phyloP scores from a whole-genome alignment of 2,113 vertebrate genomes.

The Hypocryptadius cinnamomeus region DNA sequence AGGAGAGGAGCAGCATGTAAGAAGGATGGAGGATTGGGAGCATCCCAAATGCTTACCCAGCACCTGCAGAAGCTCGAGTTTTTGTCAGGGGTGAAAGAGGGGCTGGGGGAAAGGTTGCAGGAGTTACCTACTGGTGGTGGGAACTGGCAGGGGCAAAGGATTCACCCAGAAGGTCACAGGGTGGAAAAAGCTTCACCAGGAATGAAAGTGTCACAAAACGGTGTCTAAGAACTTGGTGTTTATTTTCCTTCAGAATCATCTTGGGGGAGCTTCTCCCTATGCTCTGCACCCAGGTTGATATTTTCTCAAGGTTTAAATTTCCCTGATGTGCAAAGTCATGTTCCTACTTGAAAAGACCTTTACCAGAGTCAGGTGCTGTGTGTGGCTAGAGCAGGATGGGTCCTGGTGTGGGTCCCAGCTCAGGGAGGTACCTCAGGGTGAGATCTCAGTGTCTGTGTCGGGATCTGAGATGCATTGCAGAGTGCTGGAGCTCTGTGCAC shows the following conservation, averaged over 20 bases:
- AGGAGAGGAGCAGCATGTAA: background rate
- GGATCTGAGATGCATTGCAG: rapidly evolving
- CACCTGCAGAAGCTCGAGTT: background rate
- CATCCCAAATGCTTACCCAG: background rate
- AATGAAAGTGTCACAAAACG: rapidly evolving
- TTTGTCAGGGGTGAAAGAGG: background rate
- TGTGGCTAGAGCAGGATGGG: background rate
- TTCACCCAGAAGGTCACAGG: background rate
- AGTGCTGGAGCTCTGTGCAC: background rate
- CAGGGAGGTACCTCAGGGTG: background rate
- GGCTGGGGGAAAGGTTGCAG: background rate
- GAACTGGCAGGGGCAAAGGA: background rate
- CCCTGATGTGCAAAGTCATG: background rate
- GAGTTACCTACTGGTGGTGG: background rate
- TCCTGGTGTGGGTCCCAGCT: background rate
- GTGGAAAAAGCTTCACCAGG: background rate
- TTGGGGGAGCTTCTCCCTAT: background rate
- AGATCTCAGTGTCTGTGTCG: background rate
- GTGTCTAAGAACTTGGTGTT: background rate
- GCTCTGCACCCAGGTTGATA: background rate
- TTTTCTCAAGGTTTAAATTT: background rate
- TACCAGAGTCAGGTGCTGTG: background rate
- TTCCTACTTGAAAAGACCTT: background rate
- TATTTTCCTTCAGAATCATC: background rate
- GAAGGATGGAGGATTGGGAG: background rate